Evolutionary conservation across 2,888 invertebrate species (phyloP).

Genomic region (Xylocampa areola): DNA sequence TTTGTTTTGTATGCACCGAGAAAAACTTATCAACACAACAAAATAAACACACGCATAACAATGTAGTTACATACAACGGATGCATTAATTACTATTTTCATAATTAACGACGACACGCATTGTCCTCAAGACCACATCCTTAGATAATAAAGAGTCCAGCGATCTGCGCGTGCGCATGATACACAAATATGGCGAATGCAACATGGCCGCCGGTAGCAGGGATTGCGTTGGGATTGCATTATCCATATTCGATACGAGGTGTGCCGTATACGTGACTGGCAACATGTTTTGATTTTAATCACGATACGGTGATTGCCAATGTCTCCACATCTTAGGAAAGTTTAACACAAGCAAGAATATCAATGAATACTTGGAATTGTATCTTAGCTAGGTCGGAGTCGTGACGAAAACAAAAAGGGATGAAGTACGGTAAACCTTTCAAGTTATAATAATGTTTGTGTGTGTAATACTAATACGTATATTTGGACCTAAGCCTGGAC

Average conservation of each 20-base stretch:
- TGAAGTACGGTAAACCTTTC: background rate
- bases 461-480: slow-evolving; percentile 8
- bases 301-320: slow-evolving; percentile 39
- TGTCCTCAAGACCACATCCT: slow-evolving; percentile 50
- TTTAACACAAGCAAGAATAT: slow-evolving; percentile 26
- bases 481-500: slow-evolving; percentile 34
- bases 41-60: slow-evolving; percentile 19
- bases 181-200: slow-evolving; percentile 68
- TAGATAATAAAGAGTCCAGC: slow-evolving; percentile 56
- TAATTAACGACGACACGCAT: slow-evolving; percentile 49
- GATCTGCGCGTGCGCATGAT: slow-evolving; percentile 59
- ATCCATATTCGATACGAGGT: slow-evolving; percentile 60
- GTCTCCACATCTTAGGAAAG: slow-evolving; percentile 44
- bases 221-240: slow-evolving; percentile 58
- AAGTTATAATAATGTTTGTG: slow-evolving; percentile 19
- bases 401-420: slow-evolving; percentile 7
- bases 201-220: slow-evolving; percentile 61
- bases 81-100: slow-evolving; percentile 51
- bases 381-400: slow-evolving; percentile 15
- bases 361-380: slow-evolving; percentile 36
- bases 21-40: slow-evolving; percentile 1
- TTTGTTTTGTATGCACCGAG: background rate
- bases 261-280: slow-evolving; percentile 65
- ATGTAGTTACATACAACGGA: slow-evolving; percentile 42
- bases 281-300: slow-evolving; percentile 59